phyloP scores from a whole-genome alignment of 2,888 invertebrate genomes.

The Erebia palarica region DNA sequence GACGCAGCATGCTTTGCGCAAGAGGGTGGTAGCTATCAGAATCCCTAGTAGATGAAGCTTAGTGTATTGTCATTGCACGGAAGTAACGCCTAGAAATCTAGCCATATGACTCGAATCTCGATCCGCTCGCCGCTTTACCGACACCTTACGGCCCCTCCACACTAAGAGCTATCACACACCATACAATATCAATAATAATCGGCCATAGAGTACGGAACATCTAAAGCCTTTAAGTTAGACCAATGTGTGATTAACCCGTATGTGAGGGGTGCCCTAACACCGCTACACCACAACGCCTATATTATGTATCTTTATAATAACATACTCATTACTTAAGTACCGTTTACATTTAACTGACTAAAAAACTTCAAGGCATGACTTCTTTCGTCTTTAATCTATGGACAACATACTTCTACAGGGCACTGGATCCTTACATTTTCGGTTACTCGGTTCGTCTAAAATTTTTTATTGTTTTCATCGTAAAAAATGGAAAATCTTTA shows the following conservation, averaged over 20 bases:
- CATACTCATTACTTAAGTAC: constrained; percentile 77
- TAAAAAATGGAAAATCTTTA: constrained; percentile 71
- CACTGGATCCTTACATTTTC: constrained; percentile 79
- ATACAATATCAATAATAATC: constrained; percentile 11
- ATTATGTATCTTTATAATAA: constrained; percentile 64
- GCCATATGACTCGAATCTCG: background rate
- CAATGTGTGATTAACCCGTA: constrained; percentile 30
- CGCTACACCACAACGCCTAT: constrained; percentile 65
- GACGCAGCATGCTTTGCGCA: background rate
- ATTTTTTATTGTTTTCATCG: constrained; percentile 38
- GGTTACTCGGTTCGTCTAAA: constrained; percentile 70
- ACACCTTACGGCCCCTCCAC: constrained; percentile 22
- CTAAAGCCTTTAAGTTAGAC: constrained; percentile 13
- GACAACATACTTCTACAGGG: constrained; percentile 79
- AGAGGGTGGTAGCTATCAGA: background rate
- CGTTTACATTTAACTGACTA: constrained; percentile 78
- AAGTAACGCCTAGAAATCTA: background rate
- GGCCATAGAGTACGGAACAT: background rate
- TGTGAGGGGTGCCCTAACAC: constrained; percentile 41
- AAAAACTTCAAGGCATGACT: constrained; percentile 79
- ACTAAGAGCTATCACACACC: constrained; percentile 30
- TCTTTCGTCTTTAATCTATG: constrained; percentile 77
- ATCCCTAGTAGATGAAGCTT: background rate
- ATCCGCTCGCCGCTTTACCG: constrained; percentile 17
- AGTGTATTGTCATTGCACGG: constrained; percentile 22